These are phyloP conservation scores for Nasonovia ribisnigri DNA, from an alignment of 2,888 invertebrate genomes.

Conservation along the genomic window DNA sequence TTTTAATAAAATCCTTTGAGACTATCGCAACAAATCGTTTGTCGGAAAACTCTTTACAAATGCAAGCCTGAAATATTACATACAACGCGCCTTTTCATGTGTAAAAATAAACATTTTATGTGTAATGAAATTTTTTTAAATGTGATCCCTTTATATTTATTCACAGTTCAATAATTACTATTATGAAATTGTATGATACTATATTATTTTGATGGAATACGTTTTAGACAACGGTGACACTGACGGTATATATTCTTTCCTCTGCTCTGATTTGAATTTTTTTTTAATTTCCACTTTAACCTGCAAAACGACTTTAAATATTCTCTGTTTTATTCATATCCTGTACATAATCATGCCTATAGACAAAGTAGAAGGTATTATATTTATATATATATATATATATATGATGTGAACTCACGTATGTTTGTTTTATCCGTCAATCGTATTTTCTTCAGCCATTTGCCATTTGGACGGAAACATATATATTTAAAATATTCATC, in stretches of 20 bases:
- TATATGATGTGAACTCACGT: neutral
- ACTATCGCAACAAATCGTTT: conserved; percentile 39
- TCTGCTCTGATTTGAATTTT: neutral
- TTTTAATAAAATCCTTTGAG: conserved; percentile 55
- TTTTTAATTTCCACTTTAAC: neutral
- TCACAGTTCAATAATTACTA: conserved; percentile 13
- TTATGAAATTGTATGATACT: neutral
- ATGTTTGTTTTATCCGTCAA: neutral
- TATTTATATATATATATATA: neutral
- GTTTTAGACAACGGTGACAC: neutral
- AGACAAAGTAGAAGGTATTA: neutral
- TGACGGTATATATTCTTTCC: neutral
- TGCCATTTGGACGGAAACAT: neutral
- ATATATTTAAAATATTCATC: neutral
- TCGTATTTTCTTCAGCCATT: neutral
- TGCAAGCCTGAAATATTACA: conserved; percentile 32
- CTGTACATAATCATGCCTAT: neutral
- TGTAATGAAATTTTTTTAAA: conserved; percentile 10
- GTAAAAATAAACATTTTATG: conserved; percentile 39
- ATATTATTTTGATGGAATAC: neutral
- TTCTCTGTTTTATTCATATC: neutral
- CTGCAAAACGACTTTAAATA: neutral
- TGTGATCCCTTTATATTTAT: conserved; percentile 28
- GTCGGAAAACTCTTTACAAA: conserved; percentile 36
- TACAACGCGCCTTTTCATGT: conserved; percentile 16